phyloP scores from a whole-genome alignment of 2,888 invertebrate species.

The Germaria angustata region DNA sequence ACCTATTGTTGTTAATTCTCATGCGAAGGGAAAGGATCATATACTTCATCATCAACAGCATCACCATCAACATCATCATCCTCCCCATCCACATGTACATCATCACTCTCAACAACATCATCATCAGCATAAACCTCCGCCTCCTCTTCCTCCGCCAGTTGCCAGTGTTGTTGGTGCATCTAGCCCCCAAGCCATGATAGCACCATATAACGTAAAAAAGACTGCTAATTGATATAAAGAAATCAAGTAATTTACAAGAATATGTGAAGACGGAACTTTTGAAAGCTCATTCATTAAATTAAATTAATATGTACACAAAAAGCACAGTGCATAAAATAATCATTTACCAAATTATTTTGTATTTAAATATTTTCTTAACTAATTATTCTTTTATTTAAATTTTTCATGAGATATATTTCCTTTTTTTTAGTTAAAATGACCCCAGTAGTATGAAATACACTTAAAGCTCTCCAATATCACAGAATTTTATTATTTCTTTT shows the following conservation, averaged over 20 bases:
- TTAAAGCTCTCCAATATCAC: background rate
- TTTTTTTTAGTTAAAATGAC: slow-evolving; percentile 30
- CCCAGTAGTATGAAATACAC: background rate
- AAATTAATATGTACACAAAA: background rate
- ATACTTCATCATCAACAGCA: slow-evolving; percentile 21
- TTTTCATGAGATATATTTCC: slow-evolving; percentile 8
- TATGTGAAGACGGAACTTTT: background rate
- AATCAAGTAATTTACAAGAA: background rate
- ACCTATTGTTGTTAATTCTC: slow-evolving; percentile 22
- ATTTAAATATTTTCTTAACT: slow-evolving; percentile 34
- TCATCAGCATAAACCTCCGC: slow-evolving; percentile 57
- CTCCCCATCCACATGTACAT: background rate
- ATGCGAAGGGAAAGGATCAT: slow-evolving; percentile 46
- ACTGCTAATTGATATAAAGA: slow-evolving; percentile 64
- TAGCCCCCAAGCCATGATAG: slow-evolving; percentile 70
- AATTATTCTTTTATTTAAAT: background rate
- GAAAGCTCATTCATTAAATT: slow-evolving; percentile 8
- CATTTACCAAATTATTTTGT: slow-evolving; percentile 23
- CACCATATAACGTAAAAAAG: slow-evolving; percentile 70
- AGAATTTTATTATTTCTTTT: background rate
- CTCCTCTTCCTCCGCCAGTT: slow-evolving; percentile 56
- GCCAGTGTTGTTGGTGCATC: slow-evolving; percentile 34
- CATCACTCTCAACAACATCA: slow-evolving; percentile 15
- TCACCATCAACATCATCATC: slow-evolving; percentile 6
- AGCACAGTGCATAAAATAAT: slow-evolving; percentile 8